Percentiles rank a stretch among this genome's conserved stretches.
These are phyloP conservation scores for Drosophila mulleri DNA, from an alignment of 2,888 invertebrate genomes.

Conservation along the genomic window DNA sequence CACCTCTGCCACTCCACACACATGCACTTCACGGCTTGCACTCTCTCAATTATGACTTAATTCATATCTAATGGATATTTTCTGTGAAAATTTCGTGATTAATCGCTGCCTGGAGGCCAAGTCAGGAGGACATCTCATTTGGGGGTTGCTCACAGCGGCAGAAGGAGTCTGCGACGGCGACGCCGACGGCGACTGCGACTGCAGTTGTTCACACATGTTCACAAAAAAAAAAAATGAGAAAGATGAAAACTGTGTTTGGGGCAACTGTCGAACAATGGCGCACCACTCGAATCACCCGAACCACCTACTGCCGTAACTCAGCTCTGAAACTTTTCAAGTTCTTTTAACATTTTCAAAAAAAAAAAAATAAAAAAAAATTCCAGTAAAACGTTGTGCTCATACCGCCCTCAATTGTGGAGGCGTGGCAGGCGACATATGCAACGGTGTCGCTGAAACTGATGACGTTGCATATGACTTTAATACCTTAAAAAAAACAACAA, in stretches of 20 bases:
- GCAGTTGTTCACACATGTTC: conserved; percentile 82
- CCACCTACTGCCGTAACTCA: conserved; percentile 34
- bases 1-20: background rate
- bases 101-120: conserved; percentile 72
- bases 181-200: conserved; percentile 31
- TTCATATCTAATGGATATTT: conserved; percentile 82
- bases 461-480: conserved; percentile 63
- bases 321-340: conserved; percentile 55
- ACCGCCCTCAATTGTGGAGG: conserved; percentile 55
- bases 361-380: background rate
- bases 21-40: conserved; percentile 72
- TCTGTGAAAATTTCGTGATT: conserved; percentile 79
- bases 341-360: conserved; percentile 38
- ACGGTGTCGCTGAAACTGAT: conserved; percentile 74
- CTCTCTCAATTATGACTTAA: conserved; percentile 83
- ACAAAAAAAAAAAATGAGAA: conserved; percentile 39
- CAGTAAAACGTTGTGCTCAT: no score
- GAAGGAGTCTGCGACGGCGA: conserved; percentile 5
- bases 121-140: conserved; percentile 20
- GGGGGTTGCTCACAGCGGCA: conserved; percentile 44
- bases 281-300: conserved; percentile 36
- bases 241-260: conserved; percentile 23
- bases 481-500: conserved; percentile 11
- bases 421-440: conserved; percentile 69
- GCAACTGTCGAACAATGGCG: conserved; percentile 42